phyloP scores from a whole-genome alignment of 2,888 invertebrate species.

The Megastigmus dorsalis region DNA sequence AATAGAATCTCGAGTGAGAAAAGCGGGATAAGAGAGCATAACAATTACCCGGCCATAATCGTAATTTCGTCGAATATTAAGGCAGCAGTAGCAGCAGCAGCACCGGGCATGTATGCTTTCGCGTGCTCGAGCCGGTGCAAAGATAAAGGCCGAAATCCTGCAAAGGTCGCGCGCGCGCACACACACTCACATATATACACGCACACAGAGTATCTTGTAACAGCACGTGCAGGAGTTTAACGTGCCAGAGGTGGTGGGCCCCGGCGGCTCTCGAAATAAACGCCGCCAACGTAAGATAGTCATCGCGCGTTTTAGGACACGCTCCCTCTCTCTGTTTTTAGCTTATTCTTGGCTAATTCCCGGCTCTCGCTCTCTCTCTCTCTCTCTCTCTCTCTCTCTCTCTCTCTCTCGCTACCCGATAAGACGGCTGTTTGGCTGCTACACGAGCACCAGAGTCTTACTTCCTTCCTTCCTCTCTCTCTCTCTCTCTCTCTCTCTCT shows the following conservation, averaged over 20 bases:
- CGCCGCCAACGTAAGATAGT: conserved; percentile 28
- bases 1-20: background rate
- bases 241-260: background rate
- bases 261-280: conserved; percentile 1
- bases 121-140: background rate
- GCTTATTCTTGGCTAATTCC: conserved; percentile 32
- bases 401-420: too few species aligned
- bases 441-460: background rate
- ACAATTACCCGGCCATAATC: conserved; percentile 31
- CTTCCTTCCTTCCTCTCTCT: too few species aligned
- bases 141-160: conserved; percentile 31
- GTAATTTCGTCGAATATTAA: conserved; percentile 42
- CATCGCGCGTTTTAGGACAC: conserved; percentile 24
- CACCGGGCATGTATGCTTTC: background rate
- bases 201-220: too few species aligned
- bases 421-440: background rate
- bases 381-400: too few species aligned
- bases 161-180: background rate
- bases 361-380: too few species aligned
- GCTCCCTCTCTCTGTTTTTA: background rate
- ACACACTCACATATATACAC: too few species aligned
- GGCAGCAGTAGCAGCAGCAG: too few species aligned
- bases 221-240: too few species aligned
- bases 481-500: too few species aligned
- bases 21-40: conserved; percentile 30